Percentiles rank a stretch among this genome's conserved stretches.
phyloP scores from a whole-genome alignment of 2,113 vertebrate genomes.

The Alouatta palliata region DNA sequence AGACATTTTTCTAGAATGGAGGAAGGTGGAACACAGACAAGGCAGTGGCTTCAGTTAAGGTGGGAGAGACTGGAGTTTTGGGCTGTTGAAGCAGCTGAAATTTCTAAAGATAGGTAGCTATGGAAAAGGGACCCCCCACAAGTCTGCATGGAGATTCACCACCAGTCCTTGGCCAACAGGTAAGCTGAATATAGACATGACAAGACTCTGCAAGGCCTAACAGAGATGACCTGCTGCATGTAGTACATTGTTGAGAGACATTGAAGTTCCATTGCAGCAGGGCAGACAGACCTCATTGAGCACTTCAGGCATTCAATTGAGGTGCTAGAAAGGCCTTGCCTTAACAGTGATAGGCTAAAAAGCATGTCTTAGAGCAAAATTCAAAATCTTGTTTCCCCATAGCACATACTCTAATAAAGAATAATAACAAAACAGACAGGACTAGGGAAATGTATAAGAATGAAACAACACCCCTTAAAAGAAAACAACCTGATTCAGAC shows the following conservation, averaged over 20 bases:
- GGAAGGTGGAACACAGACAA: background rate
- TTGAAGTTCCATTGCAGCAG: background rate
- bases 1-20: background rate
- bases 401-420: background rate
- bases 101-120: background rate
- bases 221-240: background rate
- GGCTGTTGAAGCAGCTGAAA: background rate
- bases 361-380: background rate
- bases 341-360: background rate
- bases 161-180: background rate
- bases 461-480: background rate
- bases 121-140: background rate
- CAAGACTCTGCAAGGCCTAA: background rate
- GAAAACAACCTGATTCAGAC: background rate
- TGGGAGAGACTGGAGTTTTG: background rate
- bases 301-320: background rate
- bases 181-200: background rate
- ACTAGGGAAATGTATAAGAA: background rate
- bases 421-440: background rate
- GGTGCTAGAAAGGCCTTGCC: background rate
- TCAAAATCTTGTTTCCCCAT: conserved; percentile 29
- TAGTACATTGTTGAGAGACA: background rate
- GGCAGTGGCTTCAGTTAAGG: background rate
- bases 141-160: background rate
- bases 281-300: background rate